These are phyloP conservation scores for Lutjanus campechanus DNA, from an alignment of 2,797 vertebrate genomes.

Conservation along the genomic window DNA sequence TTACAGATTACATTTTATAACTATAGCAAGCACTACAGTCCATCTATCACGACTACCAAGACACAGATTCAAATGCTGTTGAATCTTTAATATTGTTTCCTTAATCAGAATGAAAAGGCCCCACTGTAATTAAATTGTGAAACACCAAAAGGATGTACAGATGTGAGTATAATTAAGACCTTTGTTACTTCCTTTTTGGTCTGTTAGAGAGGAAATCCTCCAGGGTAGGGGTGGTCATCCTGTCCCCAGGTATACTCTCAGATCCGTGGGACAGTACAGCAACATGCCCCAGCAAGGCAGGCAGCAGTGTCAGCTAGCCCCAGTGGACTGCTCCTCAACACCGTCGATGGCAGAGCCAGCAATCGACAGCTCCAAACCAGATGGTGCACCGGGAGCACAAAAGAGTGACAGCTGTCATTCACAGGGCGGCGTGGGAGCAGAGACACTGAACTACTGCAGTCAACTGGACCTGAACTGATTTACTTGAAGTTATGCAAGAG, in stretches of 20 bases:
- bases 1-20: constrained; percentile 1
- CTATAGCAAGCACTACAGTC: not conserved
- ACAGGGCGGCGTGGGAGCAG: constrained; percentile 23
- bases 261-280: constrained; percentile 22
- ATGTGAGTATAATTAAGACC: constrained; percentile 39
- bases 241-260: constrained; percentile 51
- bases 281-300: constrained; percentile 53
- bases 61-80: not conserved
- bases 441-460: constrained; percentile 17
- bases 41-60: not conserved
- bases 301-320: constrained; percentile 3
- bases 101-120: constrained; percentile 3
- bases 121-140: not conserved
- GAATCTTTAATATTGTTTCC: not conserved
- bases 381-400: constrained; percentile 60
- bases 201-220: constrained; percentile 65
- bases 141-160: constrained; percentile 21
- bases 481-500: constrained; percentile 11
- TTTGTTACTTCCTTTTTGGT: constrained; percentile 36
- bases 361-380: constrained; percentile 63
- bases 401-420: constrained; percentile 76
- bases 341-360: constrained; percentile 35
- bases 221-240: constrained; percentile 53
- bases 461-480: not conserved
- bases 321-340: constrained; percentile 26